Base-by-base conservation (phyloP, 1,140 invertebrate genomes). In the Scylla paramamosain region DNA sequence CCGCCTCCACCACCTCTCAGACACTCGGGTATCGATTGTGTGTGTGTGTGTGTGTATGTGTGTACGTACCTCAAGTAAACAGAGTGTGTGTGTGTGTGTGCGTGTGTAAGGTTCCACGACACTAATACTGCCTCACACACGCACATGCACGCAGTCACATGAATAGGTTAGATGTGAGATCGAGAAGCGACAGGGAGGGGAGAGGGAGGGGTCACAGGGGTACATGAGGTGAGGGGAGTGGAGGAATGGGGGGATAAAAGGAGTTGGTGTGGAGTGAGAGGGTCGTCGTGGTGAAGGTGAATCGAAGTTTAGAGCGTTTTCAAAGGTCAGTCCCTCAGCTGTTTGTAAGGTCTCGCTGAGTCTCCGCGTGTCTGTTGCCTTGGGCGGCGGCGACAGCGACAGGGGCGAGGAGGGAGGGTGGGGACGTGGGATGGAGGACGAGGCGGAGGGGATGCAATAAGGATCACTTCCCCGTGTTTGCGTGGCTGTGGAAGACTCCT, bases 81-180 rank as follows among this genome's bases (percentile, higher is more conserved):
- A 77, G 67, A 20, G 67, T 77, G 67, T 59, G 52, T 59, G 52
- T 59, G 46, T 48, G 52, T 59, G 52, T 59, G 52, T 59, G 52
- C 16, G 52, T 59, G 52, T 59, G 52, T 59, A 8, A 14, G 52
- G 25, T 2, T 77, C 67, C 4, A 77, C 67, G 67, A 77, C 67
- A 77, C 67, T n/a, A 12, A 88, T 88, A 32, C 45, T 39, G 20
- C 14, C 32, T 29, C 12, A 86, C n/a, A 3, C 14, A 86, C 12
- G n/a, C 83, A 86, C 83, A 86, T n/a, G n/a, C 83, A 86, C 83
- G n/a, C 83, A 86, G 4, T 16, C 83, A 86, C 25, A 86, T n/a
- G n/a, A 12, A 86, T n/a, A 86, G 12, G n/a, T 59, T 59, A 59
- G 3, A 12, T 59, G 16, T 59, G 52, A 59, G 52, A 59, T 59